A percentile compares a stretch with the other conserved stretches of the same genome.
These are phyloP conservation scores for Hetaerina americana DNA, from an alignment of 1,140 invertebrate species.

Conservation along the genomic window DNA sequence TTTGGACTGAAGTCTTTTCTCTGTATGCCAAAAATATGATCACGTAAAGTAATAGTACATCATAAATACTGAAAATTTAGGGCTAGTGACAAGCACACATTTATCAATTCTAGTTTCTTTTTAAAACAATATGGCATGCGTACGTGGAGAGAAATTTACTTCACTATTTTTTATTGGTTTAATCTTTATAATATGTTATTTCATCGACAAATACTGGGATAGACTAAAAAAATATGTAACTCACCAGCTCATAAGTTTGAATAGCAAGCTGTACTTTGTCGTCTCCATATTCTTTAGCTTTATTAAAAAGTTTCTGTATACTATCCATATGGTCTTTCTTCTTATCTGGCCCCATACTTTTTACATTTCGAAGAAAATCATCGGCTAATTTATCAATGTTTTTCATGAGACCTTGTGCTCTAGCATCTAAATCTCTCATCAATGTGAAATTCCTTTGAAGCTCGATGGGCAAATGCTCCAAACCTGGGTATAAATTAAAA, in stretches of 20 bases:
- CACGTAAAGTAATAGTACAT: no score
- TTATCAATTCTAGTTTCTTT: no score
- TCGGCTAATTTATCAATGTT: conserved; percentile 80
- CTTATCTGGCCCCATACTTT: conserved; percentile 50
- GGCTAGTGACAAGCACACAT: no score
- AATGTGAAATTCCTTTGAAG: conserved; percentile 89
- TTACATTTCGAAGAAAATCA: conserved; percentile 60
- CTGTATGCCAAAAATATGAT: no score
- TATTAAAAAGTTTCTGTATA: conserved; percentile 77
- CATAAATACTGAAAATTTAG: no score
- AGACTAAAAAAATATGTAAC: no score
- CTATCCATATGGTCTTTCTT: conserved; percentile 69
- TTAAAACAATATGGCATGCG: no score
- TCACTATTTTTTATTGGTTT: no score
- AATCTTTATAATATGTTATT: no score
- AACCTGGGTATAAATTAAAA: conserved; percentile 58
- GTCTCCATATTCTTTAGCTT: conserved; percentile 87
- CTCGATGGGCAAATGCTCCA: conserved; percentile 88
- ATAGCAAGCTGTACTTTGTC: conserved; percentile 96
- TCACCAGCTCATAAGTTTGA: conserved; percentile 90
- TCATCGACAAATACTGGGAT: no score
- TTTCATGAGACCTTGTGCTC: conserved; percentile 78
- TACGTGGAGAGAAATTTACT: no score
- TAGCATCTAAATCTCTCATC: conserved; percentile 86
- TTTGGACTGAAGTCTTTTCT: no score